Evolutionary conservation across 2,113 vertebrate genomes (phyloP).

Genomic region (Gymnobelideus leadbeateri): DNA sequence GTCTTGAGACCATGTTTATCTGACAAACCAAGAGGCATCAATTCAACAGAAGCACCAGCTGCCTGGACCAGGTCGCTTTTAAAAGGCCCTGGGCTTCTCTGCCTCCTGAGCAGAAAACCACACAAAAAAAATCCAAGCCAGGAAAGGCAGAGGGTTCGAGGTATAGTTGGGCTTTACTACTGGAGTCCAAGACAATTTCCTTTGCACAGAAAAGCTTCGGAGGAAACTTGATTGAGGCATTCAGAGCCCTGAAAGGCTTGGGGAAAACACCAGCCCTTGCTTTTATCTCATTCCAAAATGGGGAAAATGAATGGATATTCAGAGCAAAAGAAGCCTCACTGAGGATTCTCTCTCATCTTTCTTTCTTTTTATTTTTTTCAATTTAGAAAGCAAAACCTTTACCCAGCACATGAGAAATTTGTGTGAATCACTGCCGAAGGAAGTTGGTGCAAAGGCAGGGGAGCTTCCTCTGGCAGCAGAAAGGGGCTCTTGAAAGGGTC

Average conservation of each 20-base stretch:
- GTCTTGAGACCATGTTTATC: not conserved
- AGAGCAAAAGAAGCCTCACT: not conserved
- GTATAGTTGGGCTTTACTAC: not conserved
- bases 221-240: not conserved
- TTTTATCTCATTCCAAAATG: not conserved
- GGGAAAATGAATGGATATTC: not conserved
- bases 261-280: not conserved
- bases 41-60: not conserved
- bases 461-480: not conserved
- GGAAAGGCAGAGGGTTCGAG: not conserved
- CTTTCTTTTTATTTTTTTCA: not conserved
- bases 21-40: not conserved
- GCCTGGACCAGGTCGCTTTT: not conserved
- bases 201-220: not conserved
- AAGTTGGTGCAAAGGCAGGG: not conserved
- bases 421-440: not conserved
- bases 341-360: not conserved
- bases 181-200: not conserved
- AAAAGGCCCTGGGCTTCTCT: not conserved
- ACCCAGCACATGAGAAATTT: not conserved
- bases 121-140: not conserved
- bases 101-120: not conserved
- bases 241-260: not conserved
- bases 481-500: not conserved
- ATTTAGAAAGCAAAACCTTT: not conserved